phyloP scores from a whole-genome alignment of 2,113 vertebrate genomes.

The Trichomycterus rosablanca region DNA sequence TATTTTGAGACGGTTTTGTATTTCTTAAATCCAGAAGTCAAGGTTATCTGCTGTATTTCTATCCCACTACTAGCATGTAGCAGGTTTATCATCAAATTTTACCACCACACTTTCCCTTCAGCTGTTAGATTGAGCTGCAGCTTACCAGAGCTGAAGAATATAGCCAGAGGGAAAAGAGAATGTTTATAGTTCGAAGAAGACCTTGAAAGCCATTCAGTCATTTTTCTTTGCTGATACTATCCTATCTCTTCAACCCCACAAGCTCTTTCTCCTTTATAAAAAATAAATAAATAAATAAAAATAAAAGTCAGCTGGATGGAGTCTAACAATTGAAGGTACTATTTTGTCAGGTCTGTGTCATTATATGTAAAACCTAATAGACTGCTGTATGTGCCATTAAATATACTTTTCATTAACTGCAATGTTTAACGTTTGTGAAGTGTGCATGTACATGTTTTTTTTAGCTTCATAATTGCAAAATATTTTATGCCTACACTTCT shows the following conservation, averaged over 20 bases:
- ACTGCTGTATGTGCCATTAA: too few relatives aligned
- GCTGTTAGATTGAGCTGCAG: constrained; percentile 35
- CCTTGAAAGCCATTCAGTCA: constrained; percentile 45
- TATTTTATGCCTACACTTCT: too few relatives aligned
- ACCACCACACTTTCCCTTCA: constrained; percentile 46
- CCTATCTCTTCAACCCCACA: constrained; percentile 28
- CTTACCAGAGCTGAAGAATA: constrained; percentile 23
- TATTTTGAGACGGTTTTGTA: too few relatives aligned
- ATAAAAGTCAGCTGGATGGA: not conserved
- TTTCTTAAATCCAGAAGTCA: constrained; percentile 41
- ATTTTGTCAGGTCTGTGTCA: too few relatives aligned
- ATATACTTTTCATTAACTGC: too few relatives aligned
- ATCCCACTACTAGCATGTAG: constrained; percentile 27
- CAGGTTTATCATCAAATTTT: constrained; percentile 45
- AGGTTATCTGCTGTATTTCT: constrained; percentile 52
- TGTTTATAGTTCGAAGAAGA: constrained; percentile 43
- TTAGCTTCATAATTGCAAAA: too few relatives aligned
- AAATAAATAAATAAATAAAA: constrained; percentile 30
- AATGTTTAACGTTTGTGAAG: too few relatives aligned
- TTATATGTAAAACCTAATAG: too few relatives aligned
- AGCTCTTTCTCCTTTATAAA: constrained; percentile 26
- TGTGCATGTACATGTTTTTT: too few relatives aligned
- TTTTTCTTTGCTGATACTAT: constrained; percentile 53
- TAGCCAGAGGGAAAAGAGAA: constrained; percentile 12
- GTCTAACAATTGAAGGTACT: too few relatives aligned